Base-by-base conservation (phyloP, 2,113 vertebrate species). In the Tragelaphus buxtoni region DNA sequence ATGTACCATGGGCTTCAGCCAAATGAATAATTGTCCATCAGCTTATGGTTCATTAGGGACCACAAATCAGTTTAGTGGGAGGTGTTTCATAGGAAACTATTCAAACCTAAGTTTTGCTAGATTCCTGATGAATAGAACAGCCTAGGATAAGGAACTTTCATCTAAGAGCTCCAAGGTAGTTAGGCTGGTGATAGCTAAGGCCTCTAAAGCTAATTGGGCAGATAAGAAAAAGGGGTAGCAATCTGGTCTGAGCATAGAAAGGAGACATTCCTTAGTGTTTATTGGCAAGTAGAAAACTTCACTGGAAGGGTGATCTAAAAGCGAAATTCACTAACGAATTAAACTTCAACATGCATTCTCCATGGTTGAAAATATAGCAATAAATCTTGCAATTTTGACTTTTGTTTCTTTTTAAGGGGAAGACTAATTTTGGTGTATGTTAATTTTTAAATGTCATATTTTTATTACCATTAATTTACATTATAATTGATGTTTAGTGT, bases 41-140 rank as follows among this genome's bases (percentile, higher is more conserved):
- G 98, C 96, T 97, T 97, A 97, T 98, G 98, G 98, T 99, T 99
- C 98, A 98, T 98, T 99, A 99, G 98, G 98, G 98, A 99, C 98
- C 98, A 98, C 98, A 99, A 98, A 99, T 99, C 98, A 99, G 98
- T 99, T 98, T 98, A 98, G 98, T 98, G 98, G 98, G 98, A 98
- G 98, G 98, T 98, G 95, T 98, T 87, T 96, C 97, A 79, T 98
- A 97, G 98, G 97, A 98, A 98, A 98, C 98, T 98, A 98, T 94
- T 98, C 98, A 99, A 98, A 98, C 98, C 97, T 98, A 98, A 97
- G 96, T 98, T 98, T 98, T 95, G 95, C 98, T 98, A 95, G 95
- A 97, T 98, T 98, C 96, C 97, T 98, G 98, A 99, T 99, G 98
- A 99, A 99, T 99, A 99, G 98, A 98, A 94, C 79, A 98, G 98